Evolutionary conservation across 35 echinoderm and acorn worm species (phyloP).

Genomic region (Nesometra sesokonis): DNA sequence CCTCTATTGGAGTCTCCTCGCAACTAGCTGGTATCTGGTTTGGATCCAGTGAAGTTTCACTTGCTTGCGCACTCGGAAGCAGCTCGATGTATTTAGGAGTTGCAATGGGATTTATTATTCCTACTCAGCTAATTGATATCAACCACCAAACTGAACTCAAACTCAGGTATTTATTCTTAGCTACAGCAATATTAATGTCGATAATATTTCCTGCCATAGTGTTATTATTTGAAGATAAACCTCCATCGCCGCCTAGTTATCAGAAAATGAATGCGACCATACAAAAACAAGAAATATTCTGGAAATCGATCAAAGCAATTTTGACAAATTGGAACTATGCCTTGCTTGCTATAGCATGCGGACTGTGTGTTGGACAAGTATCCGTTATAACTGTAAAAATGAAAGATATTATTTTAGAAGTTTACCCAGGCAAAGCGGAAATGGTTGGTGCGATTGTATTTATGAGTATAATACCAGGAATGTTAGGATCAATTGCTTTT

Average conservation of each 20-base stretch:
- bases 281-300: not conserved
- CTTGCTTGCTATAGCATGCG: not conserved
- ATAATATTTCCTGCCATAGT: not conserved
- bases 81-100: not conserved
- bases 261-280: not conserved
- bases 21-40: not conserved
- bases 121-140: not conserved
- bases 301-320: not conserved
- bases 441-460: not conserved
- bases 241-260: not conserved
- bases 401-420: not conserved
- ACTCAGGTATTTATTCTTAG: not conserved
- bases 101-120: not conserved
- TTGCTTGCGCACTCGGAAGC: not conserved
- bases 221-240: not conserved
- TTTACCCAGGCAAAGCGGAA: not conserved
- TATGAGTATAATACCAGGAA: not conserved
- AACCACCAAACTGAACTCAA: not conserved
- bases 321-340: not conserved
- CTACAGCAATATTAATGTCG: not conserved
- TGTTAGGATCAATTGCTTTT: not conserved
- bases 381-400: not conserved
- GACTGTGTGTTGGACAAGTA: not conserved
- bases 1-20: not conserved
- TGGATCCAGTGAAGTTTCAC: not conserved